Evolutionary conservation across 2,113 vertebrate genomes (phyloP).

Genomic region (Pangasianodon gigas): DNA sequence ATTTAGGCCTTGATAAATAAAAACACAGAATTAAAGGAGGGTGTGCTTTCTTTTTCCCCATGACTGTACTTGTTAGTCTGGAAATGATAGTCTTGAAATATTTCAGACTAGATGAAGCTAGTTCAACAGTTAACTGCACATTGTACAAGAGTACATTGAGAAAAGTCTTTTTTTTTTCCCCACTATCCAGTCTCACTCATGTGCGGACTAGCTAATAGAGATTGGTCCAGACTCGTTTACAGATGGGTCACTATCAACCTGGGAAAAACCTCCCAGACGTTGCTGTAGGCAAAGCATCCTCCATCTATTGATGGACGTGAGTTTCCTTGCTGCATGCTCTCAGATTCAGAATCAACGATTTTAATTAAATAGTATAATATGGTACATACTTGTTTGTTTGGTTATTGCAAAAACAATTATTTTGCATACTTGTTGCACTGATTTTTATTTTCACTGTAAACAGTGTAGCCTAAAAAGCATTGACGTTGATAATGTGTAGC

Average conservation of each 20-base stretch:
- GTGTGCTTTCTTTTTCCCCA: neutral
- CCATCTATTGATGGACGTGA: neutral
- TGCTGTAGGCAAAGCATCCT: neutral
- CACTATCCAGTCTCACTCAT: neutral
- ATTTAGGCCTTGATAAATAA: neutral
- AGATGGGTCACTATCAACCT: neutral
- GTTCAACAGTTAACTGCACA: neutral
- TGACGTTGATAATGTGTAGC: neutral
- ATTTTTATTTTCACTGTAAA: neutral
- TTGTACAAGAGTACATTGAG: neutral
- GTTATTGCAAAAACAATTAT: neutral
- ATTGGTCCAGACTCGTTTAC: neutral
- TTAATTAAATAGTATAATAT: neutral
- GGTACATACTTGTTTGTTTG: neutral
- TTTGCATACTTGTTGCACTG: neutral
- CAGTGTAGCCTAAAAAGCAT: neutral
- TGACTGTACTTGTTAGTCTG: neutral
- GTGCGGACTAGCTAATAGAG: neutral
- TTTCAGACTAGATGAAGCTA: neutral
- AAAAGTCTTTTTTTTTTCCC: too few relatives aligned
- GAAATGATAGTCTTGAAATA: neutral
- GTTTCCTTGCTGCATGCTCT: neutral
- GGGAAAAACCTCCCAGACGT: neutral
- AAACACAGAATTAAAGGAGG: neutral
- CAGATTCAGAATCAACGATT: neutral